Evolutionary conservation across 1,140 invertebrate species (phyloP).

Genomic region (Maconellicoccus hirsutus): DNA sequence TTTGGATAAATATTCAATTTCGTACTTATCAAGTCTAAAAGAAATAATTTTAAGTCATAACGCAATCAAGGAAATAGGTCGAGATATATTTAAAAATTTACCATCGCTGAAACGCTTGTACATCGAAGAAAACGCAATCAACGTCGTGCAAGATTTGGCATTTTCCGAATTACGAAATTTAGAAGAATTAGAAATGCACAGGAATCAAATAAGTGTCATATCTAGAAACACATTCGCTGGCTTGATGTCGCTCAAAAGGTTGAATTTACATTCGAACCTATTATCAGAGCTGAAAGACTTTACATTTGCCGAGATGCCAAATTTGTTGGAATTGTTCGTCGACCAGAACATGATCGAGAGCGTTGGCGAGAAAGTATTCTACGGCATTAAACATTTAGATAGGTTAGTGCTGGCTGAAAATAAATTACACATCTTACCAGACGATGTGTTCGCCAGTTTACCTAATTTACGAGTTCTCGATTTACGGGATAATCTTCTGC

Average conservation of each 20-base stretch:
- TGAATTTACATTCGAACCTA: slow-evolving; percentile 55
- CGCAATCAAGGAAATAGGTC: slow-evolving; percentile 52
- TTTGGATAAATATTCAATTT: slow-evolving; percentile 51
- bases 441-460: slow-evolving; percentile 50
- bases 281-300: slow-evolving; percentile 57
- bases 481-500: slow-evolving; percentile 54
- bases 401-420: slow-evolving; percentile 58
- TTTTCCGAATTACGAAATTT: slow-evolving; percentile 52
- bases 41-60: slow-evolving; percentile 58
- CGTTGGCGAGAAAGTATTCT: slow-evolving; percentile 56
- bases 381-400: slow-evolving; percentile 51
- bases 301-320: slow-evolving; percentile 58
- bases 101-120: slow-evolving; percentile 51
- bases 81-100: slow-evolving; percentile 54
- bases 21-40: slow-evolving; percentile 49
- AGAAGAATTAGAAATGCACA: slow-evolving; percentile 52
- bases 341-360: slow-evolving; percentile 55
- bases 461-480: slow-evolving; percentile 54
- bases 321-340: slow-evolving; percentile 54
- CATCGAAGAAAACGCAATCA: slow-evolving; percentile 58
- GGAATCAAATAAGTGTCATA: slow-evolving; percentile 54
- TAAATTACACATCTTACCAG: slow-evolving; percentile 48
- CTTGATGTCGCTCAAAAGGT: slow-evolving; percentile 47
- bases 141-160: slow-evolving; percentile 53
- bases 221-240: slow-evolving; percentile 57